phyloP scores from a whole-genome alignment of 2,797 vertebrate species.

The Morelia viridis region DNA sequence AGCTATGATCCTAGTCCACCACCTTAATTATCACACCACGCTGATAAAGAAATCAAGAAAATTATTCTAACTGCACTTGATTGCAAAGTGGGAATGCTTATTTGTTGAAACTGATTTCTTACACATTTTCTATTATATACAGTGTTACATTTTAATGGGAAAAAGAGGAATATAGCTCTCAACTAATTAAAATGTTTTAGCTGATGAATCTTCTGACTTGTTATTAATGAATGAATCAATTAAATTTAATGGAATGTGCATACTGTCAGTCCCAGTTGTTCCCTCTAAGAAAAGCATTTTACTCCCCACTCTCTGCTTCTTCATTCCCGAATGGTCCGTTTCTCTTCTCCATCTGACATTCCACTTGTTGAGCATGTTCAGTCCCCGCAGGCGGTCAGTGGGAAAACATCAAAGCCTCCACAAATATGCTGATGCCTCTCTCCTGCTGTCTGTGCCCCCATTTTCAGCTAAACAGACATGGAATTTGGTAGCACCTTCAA shows the following conservation, averaged over 20 bases:
- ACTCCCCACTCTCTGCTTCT: background rate
- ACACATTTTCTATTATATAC: background rate
- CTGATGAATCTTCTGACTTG: background rate
- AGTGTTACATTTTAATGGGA: background rate
- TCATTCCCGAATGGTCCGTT: background rate
- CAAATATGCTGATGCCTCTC: background rate
- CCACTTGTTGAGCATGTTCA: background rate
- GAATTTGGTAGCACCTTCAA: background rate
- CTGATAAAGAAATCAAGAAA: background rate
- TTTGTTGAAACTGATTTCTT: background rate
- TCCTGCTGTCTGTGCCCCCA: background rate
- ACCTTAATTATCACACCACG: background rate
- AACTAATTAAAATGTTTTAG: background rate
- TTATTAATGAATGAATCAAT: background rate
- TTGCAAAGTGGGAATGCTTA: background rate
- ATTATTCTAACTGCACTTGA: background rate
- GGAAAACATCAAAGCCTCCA: background rate
- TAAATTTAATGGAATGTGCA: background rate
- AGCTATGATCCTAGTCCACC: background rate
- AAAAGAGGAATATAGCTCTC: background rate
- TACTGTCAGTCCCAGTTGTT: slow-evolving; percentile 19
- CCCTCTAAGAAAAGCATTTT: background rate
- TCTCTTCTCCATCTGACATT: background rate
- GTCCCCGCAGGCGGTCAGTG: background rate
- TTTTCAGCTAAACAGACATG: background rate